Conservation (phyloP, 2,888 invertebrate species). For the Leptogaster cylindrica region DNA sequence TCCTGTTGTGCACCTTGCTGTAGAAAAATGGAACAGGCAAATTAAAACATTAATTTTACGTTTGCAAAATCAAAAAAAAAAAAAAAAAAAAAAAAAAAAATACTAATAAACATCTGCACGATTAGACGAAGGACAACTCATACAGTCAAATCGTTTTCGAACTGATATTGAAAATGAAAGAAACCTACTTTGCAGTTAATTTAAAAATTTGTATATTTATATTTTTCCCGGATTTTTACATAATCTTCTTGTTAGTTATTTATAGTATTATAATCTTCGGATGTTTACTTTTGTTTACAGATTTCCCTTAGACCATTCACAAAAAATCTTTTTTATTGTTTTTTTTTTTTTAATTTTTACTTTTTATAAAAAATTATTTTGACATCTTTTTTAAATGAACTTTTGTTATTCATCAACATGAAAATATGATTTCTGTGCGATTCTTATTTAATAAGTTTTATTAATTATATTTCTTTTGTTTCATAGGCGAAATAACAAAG, state of each 20-base stretch:
- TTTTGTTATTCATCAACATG: constrained; percentile 14
- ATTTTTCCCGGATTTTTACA: constrained; percentile 32
- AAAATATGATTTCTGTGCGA: constrained; percentile 36
- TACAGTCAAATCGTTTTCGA: constrained; percentile 28
- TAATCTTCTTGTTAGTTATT: constrained; percentile 29
- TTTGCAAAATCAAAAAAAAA: background rate
- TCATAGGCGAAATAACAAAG: background rate
- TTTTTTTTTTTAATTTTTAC: constrained; percentile 4
- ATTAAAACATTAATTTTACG: background rate
- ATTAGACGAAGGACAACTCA: background rate
- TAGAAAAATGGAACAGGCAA: constrained; percentile 13
- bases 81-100: background rate
- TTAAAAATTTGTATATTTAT: constrained; percentile 38
- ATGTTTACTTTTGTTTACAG: constrained; percentile 10
- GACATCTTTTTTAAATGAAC: background rate
- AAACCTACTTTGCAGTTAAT: constrained; percentile 18
- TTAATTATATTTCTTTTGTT: constrained; percentile 3
- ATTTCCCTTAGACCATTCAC: constrained; percentile 19
- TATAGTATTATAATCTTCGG: constrained; percentile 4
- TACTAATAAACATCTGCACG: no score
- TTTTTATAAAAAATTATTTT: constrained; percentile 31
- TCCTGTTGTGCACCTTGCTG: constrained; percentile 41
- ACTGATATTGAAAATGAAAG: constrained; percentile 31
- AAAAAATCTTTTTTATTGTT: constrained; percentile 18
- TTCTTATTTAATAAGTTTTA: constrained; percentile 10